Evolutionary conservation across 2,113 vertebrate species (phyloP).

Genomic region (Hippocampus guttulatus): DNA sequence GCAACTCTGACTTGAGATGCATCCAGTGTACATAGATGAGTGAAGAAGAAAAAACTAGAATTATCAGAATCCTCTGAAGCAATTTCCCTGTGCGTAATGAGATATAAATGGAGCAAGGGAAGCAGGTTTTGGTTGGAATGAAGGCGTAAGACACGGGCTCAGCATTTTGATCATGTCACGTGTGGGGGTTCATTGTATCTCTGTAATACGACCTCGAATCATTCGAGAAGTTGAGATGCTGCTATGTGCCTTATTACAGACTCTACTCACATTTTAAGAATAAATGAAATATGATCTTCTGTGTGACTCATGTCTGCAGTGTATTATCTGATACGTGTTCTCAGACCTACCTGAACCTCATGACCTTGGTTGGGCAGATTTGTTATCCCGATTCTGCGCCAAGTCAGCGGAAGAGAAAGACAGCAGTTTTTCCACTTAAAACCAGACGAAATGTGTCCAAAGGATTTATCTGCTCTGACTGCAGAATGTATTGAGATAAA

Average conservation of each 20-base stretch:
- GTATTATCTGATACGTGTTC: constrained; percentile 36
- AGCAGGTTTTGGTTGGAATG: constrained; percentile 13
- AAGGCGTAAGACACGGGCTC: constrained; percentile 17
- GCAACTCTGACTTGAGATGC: constrained; percentile 19
- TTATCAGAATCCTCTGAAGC: constrained; percentile 28
- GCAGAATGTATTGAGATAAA: not conserved
- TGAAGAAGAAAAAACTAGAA: not conserved
- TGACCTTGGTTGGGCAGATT: constrained; percentile 37
- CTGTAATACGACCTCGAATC: constrained; percentile 34
- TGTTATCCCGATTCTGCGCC: constrained; percentile 20
- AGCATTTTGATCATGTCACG: constrained; percentile 18
- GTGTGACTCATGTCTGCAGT: constrained; percentile 25
- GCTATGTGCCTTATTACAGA: not conserved
- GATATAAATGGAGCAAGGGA: constrained; percentile 20
- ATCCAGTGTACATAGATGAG: constrained; percentile 15
- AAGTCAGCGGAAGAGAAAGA: constrained; percentile 7
- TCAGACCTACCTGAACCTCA: constrained; percentile 22
- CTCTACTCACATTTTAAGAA: not conserved
- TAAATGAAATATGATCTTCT: constrained; percentile 18
- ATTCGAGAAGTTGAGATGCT: not conserved
- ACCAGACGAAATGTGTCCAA: constrained; percentile 14
- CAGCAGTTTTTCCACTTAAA: constrained; percentile 29
- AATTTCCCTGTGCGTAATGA: constrained; percentile 37
- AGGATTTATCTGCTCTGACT: constrained; percentile 33
- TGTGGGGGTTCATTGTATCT: constrained; percentile 23